Evolutionary conservation across 2,113 vertebrate species (phyloP).

Genomic region (Protobothrops mucrosquamatus): DNA sequence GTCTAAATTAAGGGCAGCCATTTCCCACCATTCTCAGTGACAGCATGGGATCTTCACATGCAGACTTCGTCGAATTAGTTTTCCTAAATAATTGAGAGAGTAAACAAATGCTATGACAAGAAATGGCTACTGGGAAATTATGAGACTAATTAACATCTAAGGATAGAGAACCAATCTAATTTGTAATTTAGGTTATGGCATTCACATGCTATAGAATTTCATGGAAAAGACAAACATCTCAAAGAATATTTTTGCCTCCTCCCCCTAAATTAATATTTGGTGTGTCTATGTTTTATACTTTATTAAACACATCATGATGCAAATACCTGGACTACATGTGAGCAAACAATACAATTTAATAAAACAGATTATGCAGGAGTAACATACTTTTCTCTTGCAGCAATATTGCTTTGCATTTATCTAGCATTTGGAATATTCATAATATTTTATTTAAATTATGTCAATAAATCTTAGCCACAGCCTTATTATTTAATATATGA

Average conservation of each 20-base stretch:
- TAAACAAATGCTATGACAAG: not conserved
- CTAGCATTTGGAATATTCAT: not conserved
- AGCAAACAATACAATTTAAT: not conserved
- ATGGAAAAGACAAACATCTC: not conserved
- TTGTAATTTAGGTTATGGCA: not conserved
- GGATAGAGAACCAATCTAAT: not conserved
- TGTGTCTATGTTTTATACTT: not conserved
- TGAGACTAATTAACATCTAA: not conserved
- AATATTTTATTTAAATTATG: not conserved
- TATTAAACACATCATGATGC: not conserved
- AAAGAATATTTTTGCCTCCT: not conserved
- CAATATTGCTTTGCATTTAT: not conserved
- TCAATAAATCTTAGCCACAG: not conserved
- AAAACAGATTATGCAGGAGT: not conserved
- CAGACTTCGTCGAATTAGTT: not conserved
- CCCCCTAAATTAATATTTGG: not conserved
- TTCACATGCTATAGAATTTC: not conserved
- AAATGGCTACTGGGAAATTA: not conserved
- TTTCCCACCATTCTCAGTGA: not conserved
- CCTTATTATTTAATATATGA: not conserved
- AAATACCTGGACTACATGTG: not conserved
- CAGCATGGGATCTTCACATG: constrained; percentile 7
- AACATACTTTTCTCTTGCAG: not conserved
- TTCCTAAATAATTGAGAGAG: constrained; percentile 9
- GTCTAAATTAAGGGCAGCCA: not conserved